phyloP scores from a whole-genome alignment of 2,888 invertebrate genomes.

The Lymantria monacha region DNA sequence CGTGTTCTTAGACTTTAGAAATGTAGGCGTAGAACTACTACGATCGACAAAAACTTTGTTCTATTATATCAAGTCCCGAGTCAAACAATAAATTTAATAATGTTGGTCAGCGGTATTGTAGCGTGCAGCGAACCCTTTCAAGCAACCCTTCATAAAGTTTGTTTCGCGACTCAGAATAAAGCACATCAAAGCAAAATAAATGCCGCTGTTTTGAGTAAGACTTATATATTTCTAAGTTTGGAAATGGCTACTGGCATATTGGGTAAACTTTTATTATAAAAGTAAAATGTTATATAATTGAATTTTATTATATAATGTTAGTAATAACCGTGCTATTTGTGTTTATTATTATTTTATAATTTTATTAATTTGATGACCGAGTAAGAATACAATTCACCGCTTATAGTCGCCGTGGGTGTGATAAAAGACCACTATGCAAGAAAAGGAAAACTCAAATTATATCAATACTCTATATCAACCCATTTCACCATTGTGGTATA shows the following conservation, averaged over 20 bases:
- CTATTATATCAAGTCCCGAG: background rate
- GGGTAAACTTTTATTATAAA: background rate
- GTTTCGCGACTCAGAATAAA: conserved; percentile 6
- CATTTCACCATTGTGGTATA: too few species aligned
- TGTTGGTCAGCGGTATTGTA: conserved; percentile 7
- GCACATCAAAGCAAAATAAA: conserved; percentile 5
- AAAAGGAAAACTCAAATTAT: too few species aligned
- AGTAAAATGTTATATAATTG: background rate
- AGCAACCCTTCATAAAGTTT: conserved; percentile 12
- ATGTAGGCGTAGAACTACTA: background rate
- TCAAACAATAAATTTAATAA: conserved; percentile 11
- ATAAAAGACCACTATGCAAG: too few species aligned
- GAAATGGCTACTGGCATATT: background rate
- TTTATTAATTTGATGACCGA: too few species aligned
- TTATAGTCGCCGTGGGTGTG: too few species aligned
- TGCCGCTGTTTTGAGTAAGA: conserved; percentile 2
- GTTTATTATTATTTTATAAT: too few species aligned
- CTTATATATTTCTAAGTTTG: background rate
- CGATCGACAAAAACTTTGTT: background rate
- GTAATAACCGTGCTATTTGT: too few species aligned
- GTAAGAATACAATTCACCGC: too few species aligned
- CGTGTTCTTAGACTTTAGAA: too few species aligned
- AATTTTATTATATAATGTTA: background rate
- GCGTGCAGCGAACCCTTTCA: conserved; percentile 1
- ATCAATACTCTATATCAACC: too few species aligned